Conservation (phyloP, 2,797 vertebrate species). For the Microhierax caerulescens region DNA sequence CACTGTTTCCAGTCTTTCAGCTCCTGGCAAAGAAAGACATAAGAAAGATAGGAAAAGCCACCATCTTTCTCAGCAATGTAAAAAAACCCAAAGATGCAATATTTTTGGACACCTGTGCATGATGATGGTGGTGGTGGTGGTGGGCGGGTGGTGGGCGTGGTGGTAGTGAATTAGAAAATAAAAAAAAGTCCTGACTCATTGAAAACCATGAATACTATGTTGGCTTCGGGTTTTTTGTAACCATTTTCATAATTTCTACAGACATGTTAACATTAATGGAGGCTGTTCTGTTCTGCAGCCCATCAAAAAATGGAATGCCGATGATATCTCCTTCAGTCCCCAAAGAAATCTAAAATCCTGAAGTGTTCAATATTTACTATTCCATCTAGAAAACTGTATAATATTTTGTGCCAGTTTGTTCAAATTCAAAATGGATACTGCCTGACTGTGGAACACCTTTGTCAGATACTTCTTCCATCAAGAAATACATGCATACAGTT, state of each 20-base stretch:
- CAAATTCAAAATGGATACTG: neutral
- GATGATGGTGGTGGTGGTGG: no score
- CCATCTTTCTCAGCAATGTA: neutral
- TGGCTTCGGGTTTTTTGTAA: neutral
- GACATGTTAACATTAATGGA: neutral
- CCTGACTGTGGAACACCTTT: neutral
- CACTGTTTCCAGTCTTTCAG: neutral
- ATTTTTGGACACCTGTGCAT: neutral
- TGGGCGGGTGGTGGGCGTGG: no score
- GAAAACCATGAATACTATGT: fast-evolving
- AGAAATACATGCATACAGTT: neutral
- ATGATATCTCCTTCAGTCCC: fast-evolving
- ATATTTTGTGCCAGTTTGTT: neutral
- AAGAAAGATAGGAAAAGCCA: neutral
- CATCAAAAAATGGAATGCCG: neutral
- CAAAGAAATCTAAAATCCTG: neutral
- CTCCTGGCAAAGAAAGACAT: neutral
- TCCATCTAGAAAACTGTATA: neutral
- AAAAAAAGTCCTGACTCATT: neutral
- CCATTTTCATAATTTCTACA: neutral
- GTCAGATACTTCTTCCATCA: neutral
- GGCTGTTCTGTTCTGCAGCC: neutral
- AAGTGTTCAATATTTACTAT: neutral
- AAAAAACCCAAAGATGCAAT: neutral
- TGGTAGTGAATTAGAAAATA: no score